Evolutionary conservation across 1,140 invertebrate species (phyloP).

Genomic region (Drosophila bipectinata): DNA sequence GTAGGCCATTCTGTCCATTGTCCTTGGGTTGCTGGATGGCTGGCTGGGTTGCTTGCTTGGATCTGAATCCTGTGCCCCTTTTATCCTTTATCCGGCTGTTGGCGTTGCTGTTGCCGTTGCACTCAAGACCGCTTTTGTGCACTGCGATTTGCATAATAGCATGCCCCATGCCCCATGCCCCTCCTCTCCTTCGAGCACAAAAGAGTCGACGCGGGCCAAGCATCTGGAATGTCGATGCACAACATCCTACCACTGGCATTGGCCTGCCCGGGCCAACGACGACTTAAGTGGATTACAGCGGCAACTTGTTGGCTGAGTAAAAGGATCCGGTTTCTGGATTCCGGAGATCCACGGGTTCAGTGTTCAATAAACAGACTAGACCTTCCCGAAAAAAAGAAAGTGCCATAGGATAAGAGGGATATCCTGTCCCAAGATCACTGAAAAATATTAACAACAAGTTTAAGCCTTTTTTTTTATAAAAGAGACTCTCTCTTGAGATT

Average conservation of each 20-base stretch:
- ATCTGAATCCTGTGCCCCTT: not conserved
- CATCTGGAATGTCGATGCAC: conserved; percentile 49
- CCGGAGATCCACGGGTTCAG: conserved; percentile 33
- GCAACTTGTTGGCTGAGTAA: conserved; percentile 55
- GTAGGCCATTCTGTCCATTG: conserved; percentile 33
- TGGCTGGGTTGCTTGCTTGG: not conserved
- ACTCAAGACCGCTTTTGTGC: conserved; percentile 17
- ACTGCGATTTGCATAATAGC: too few species aligned
- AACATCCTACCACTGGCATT: conserved; percentile 12
- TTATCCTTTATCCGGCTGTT: conserved; percentile 6
- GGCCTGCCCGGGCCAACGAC: conserved; percentile 26
- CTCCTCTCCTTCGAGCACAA: conserved; percentile 15
- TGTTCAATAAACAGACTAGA: conserved; percentile 52
- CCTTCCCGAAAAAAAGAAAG: conserved; percentile 2
- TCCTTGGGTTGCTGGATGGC: conserved; percentile 13
- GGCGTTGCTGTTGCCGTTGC: not conserved
- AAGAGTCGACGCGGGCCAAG: conserved; percentile 37
- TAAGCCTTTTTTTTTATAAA: not conserved
- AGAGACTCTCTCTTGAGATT: too few species aligned
- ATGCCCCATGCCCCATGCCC: not conserved
- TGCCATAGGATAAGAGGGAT: conserved; percentile 13
- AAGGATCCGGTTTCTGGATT: conserved; percentile 18
- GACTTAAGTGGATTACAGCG: conserved; percentile 62
- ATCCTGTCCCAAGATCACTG: not conserved
- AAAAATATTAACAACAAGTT: not conserved